Conservation (phyloP, 2,113 vertebrate species). For the Ptychochromis oligacanthus region DNA sequence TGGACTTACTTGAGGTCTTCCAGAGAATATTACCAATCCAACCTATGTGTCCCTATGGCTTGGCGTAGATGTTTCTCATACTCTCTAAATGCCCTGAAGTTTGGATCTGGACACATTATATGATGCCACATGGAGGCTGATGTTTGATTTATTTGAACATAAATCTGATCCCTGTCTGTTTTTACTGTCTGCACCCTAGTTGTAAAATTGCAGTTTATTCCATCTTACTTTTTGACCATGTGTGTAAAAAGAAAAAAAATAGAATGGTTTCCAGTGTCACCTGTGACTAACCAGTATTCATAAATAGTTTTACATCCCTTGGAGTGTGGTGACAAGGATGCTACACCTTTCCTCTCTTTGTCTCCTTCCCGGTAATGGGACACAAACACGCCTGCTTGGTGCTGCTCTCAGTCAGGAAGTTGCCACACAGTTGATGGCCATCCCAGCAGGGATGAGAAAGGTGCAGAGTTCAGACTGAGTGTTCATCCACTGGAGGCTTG, state of each 20-base stretch:
- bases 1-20: neutral
- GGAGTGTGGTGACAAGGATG: constrained; percentile 78
- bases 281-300: neutral
- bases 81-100: neutral
- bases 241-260: neutral
- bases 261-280: neutral
- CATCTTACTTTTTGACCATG: neutral
- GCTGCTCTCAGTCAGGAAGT: constrained; percentile 64
- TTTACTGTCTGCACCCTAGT: neutral
- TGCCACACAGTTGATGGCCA: neutral
- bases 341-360: constrained; percentile 94
- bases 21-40: neutral
- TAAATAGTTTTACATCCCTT: neutral
- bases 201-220: neutral
- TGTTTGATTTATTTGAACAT: constrained; percentile 1
- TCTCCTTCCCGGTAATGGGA: constrained; percentile 60
- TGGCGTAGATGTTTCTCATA: neutral
- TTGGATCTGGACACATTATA: neutral
- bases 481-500: too few relatives aligned
- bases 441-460: constrained; percentile 34
- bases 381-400: constrained; percentile 42
- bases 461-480: constrained; percentile 16
- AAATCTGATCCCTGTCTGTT: neutral
- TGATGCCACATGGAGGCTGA: neutral
- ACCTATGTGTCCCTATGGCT: neutral